Evolutionary conservation across 2,888 invertebrate species (phyloP).

Genomic region (Lepidocyrtinus sp.): DNA sequence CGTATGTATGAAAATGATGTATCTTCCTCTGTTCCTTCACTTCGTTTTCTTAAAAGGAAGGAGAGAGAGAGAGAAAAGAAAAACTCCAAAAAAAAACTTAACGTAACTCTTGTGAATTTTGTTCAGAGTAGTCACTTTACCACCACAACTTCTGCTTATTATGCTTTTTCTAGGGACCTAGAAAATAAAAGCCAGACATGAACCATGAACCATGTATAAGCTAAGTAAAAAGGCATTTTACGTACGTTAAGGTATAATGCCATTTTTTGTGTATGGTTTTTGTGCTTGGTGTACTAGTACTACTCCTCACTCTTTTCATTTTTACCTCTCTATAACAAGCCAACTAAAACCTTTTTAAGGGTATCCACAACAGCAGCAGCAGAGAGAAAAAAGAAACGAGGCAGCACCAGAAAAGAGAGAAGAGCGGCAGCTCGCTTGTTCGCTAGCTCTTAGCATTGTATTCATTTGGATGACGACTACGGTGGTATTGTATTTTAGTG

Average conservation of each 20-base stretch:
- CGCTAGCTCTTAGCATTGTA: background rate
- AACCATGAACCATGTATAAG: no score
- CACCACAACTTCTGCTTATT: slow-evolving; percentile 28
- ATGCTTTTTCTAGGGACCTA: background rate
- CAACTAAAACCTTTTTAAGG: background rate
- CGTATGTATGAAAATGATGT: slow-evolving; percentile 7
- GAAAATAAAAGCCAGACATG: background rate
- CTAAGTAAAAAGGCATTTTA: background rate
- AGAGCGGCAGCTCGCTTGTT: background rate
- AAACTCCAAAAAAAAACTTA: background rate
- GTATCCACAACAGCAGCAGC: background rate
- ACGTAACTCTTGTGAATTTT: slow-evolving; percentile 38
- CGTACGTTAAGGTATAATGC: no score
- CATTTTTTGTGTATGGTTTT: no score
- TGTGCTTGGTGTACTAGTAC: no score
- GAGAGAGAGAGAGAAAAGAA: slow-evolving; percentile 12
- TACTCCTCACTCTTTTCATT: no score
- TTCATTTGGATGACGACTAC: background rate
- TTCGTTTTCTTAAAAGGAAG: background rate
- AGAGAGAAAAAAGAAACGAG: slow-evolving; percentile 5
- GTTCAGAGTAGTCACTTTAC: slow-evolving; percentile 23
- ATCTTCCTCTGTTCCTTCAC: background rate
- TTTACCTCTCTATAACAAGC: no score
- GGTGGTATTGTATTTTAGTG: background rate
- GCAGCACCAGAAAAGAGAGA: slow-evolving; percentile 2